Evolutionary conservation across 2,888 invertebrate genomes (phyloP).

Genomic region (Synergus itoensis): DNA sequence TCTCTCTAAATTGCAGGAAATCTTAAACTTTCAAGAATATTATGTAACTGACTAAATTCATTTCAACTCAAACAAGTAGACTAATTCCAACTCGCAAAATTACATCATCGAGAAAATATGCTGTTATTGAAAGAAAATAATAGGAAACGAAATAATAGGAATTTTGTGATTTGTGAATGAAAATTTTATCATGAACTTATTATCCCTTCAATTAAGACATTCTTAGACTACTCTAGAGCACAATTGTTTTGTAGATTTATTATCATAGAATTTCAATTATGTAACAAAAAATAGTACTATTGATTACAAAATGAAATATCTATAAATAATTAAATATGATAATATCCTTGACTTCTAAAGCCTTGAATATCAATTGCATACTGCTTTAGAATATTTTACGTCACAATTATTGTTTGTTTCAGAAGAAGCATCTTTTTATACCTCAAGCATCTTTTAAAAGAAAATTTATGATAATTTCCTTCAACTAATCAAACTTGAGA

Average conservation of each 20-base stretch:
- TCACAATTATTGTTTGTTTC: neutral
- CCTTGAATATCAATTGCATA: neutral
- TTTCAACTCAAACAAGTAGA: too few species aligned
- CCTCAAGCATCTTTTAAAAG: neutral
- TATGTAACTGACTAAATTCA: neutral
- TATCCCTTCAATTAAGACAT: too few species aligned
- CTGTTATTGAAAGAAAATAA: too few species aligned
- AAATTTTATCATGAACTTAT: too few species aligned
- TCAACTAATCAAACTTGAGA: neutral
- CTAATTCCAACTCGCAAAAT: too few species aligned
- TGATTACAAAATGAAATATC: neutral
- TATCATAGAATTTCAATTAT: neutral
- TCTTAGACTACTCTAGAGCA: too few species aligned
- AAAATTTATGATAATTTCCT: neutral
- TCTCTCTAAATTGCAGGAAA: neutral
- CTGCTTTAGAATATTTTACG: neutral
- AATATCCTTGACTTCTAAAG: neutral
- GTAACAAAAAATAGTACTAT: neutral
- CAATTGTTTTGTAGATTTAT: too few species aligned
- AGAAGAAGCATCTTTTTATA: constrained; percentile 5
- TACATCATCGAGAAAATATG: too few species aligned
- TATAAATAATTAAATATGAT: neutral
- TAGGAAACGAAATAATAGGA: too few species aligned
- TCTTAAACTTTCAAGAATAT: neutral
- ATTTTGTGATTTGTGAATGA: too few species aligned